Percentiles rank a stretch among this genome's conserved stretches.
These are phyloP conservation scores for Muntiacus muntjak DNA, from an alignment of 2,113 vertebrate species.

Conservation along the genomic window DNA sequence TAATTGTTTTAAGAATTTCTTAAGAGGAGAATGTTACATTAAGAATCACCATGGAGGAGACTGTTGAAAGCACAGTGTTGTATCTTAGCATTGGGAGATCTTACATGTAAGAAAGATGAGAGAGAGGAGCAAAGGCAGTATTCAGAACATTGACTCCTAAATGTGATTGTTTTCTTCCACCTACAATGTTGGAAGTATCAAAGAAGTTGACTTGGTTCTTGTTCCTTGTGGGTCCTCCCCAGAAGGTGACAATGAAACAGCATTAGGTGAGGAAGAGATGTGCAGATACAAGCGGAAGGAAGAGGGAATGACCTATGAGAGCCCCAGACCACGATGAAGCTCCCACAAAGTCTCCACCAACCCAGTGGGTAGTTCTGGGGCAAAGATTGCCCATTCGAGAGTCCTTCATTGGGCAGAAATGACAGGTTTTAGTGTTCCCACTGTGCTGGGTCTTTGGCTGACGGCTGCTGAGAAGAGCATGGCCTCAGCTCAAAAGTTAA, in stretches of 20 bases:
- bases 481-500: not conserved
- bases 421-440: not conserved
- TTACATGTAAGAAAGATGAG: not conserved
- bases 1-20: not conserved
- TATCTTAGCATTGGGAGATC: not conserved
- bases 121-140: not conserved
- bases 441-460: not conserved
- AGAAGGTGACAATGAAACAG: not conserved
- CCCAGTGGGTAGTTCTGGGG: not conserved
- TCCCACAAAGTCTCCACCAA: not conserved
- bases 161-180: not conserved
- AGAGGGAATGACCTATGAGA: not conserved
- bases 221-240: not conserved
- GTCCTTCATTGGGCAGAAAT: not conserved
- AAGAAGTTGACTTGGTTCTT: not conserved
- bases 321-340: not conserved
- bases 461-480: not conserved
- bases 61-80: not conserved
- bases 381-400: not conserved
- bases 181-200: not conserved
- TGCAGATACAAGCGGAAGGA: not conserved
- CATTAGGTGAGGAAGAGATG: not conserved
- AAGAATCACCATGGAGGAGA: not conserved
- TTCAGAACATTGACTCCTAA: not conserved
- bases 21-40: not conserved